Conservation (phyloP, 2,888 invertebrate genomes). For the Drosophila imparisetae region DNA sequence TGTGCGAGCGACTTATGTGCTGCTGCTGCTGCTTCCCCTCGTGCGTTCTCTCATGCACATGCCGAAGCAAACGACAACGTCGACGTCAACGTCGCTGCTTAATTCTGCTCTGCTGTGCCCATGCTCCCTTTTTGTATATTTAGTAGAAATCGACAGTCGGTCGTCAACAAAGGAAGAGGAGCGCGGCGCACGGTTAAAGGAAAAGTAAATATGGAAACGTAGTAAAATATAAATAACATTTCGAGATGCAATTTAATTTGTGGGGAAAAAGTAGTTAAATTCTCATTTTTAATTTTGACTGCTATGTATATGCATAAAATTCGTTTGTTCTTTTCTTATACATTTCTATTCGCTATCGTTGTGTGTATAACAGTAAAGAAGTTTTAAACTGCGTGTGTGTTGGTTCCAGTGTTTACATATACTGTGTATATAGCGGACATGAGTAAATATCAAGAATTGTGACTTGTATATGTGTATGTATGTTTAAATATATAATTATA, state of each 20-base stretch:
- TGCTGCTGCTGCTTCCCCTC: slow-evolving; percentile 52
- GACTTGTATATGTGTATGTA: slow-evolving; percentile 9
- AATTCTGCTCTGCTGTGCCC: slow-evolving; percentile 25
- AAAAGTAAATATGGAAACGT: slow-evolving; percentile 20
- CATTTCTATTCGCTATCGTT: slow-evolving; percentile 25
- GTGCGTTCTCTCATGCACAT: slow-evolving; percentile 68
- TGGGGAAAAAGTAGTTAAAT: background rate
- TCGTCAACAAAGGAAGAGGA: slow-evolving; percentile 31
- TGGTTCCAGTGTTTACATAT: slow-evolving; percentile 15
- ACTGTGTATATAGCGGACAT: slow-evolving; percentile 46
- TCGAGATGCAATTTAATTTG: background rate
- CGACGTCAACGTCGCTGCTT: slow-evolving; percentile 20
- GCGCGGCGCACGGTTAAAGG: slow-evolving; percentile 13
- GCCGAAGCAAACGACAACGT: slow-evolving; percentile 31
- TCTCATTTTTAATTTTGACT: background rate
- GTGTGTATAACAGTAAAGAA: slow-evolving; percentile 63
- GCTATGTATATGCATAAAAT: slow-evolving; percentile 35
- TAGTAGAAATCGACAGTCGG: slow-evolving; percentile 49
- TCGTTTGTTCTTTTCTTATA: slow-evolving; percentile 15
- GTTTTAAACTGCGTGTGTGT: slow-evolving; percentile 26
- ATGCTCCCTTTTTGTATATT: slow-evolving; percentile 49
- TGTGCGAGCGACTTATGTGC: slow-evolving; percentile 57
- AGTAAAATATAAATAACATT: background rate
- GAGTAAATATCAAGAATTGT: slow-evolving; percentile 46
- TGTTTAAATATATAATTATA: background rate